phyloP scores from a whole-genome alignment of 53 echinoderm and acorn worm genomes.

The Zoroaster sp. region DNA sequence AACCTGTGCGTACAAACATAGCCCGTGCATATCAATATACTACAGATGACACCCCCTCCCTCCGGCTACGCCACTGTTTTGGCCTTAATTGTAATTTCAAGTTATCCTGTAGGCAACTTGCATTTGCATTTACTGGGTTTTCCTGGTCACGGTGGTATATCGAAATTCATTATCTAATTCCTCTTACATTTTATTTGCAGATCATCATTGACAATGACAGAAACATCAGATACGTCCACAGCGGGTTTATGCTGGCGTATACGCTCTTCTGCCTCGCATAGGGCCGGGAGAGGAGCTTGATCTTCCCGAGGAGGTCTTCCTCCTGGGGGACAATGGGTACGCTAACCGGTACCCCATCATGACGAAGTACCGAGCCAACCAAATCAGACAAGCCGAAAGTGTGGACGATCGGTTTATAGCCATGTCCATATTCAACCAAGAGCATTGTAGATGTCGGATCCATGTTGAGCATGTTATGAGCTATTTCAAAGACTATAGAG shows the following conservation, averaged over 20 bases:
- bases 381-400: background rate
- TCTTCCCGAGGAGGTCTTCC: background rate
- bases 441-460: background rate
- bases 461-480: background rate
- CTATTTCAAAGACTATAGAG: background rate
- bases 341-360: conserved; percentile 6
- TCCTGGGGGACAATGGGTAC: conserved; percentile 24
- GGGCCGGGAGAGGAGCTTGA: background rate
- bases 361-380: background rate
- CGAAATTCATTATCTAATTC: too few relatives aligned
- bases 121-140: too few relatives aligned
- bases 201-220: background rate
- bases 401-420: background rate
- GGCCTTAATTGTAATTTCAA: too few relatives aligned
- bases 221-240: background rate
- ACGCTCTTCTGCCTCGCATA: background rate
- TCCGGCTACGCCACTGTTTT: too few relatives aligned
- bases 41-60: too few relatives aligned
- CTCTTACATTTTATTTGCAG: background rate
- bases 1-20: too few relatives aligned
- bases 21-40: too few relatives aligned
- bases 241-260: background rate
- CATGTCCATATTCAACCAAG: background rate
- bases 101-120: too few relatives aligned
- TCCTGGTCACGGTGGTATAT: too few relatives aligned